Base-by-base conservation (phyloP, 2,113 vertebrate genomes). In the Suricata suricatta region DNA sequence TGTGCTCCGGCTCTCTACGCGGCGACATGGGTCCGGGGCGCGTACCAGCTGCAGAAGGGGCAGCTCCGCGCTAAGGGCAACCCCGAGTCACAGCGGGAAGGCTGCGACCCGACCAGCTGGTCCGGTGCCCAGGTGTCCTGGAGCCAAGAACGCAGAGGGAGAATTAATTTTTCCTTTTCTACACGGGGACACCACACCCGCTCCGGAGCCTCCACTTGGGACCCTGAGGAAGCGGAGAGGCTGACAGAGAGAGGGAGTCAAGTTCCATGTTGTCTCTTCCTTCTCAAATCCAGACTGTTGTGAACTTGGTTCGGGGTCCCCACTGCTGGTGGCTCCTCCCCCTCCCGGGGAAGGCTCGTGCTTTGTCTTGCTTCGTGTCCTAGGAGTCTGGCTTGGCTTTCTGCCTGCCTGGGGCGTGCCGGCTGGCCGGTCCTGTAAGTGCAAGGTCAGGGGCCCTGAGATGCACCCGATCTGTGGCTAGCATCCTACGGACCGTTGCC, bases 351-450 rank as follows among this genome's bases (percentile, higher is more conserved):
- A 5, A 7, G 17, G 41, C 47, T 13, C 33, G 7, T 21, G 76
- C 29, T 52, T 52, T 33, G 47, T 79, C 76, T 52, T 6, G 47
- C 47, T 79, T 12, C 2, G 47, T 52, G 47, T 33, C 17, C 47
- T 13, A 17, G 11, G 76, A 21, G 17, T 17, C 4, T 79, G 44
- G 76, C 29, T 33, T 10, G 76, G 47, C 44, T 31, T 6, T 19
- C 29, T 8, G 25, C 44, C 76, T 21, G 44, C 29, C 44, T 9
- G 17, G 68, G 68, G n/a, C 68, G 8, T 17, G 33, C 7, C 35
- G 17, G 68, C n/a, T n/a, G 29, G 2, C 16, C 1, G 4, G 5
- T 21, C 15, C 12, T 19, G 19, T 5, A 5, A 5, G 69, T 72
- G 69, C 69, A 57, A 17, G 74, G 14, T 10, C 7, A 8, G 72